Base-by-base conservation (phyloP, 2,113 vertebrate genomes). In the Halichoeres trimaculatus region DNA sequence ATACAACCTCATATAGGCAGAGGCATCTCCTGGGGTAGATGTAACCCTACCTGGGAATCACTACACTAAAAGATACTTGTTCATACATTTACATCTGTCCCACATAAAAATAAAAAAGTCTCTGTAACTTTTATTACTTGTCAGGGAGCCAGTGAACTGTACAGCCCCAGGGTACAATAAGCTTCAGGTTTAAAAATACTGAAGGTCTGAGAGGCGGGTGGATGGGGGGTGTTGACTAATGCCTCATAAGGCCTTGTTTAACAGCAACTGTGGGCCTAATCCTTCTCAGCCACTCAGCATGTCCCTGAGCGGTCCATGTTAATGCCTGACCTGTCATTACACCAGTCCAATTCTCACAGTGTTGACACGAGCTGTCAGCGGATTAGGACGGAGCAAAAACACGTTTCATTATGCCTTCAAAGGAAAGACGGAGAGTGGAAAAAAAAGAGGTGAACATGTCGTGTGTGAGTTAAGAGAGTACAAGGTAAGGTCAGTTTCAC, bases 281-380 rank as follows among this genome's bases (percentile, higher is more conserved):
- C 85, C 74, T 58, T 76, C 75, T 80, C 76, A 68, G 51, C 62
- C 78, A 24, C 36, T 67, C 53, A 1, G 22, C 47, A 47, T 23
- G 82, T 83, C 88, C 85, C 83, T 76, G 77, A 90, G 89, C 91
- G 90, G 90, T 87, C 84, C 74, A 22, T 47, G 52, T 85, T 85
- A 90, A 89, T 83, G 85, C 78, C 90, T 80, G 83, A 86, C 79
- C 76, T 89, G 80, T 93, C 88, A 91, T 83, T 89, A 89, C 63
- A 80, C 69, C 11, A 23, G 68, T 81, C 80, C 84, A 87, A 78
- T 86, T 62, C 85, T 36, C 48, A 50, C 66, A 24, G 89, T 77
- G 90, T 88, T 92, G 93, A 93, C 89, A 78, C 40, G 47, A 75
- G 81, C 84, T 90, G 90, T 91, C 90, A 58, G 78, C 83, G 47